Base-by-base conservation (phyloP, 2,797 vertebrate genomes). In the Pangasius krempfi region DNA sequence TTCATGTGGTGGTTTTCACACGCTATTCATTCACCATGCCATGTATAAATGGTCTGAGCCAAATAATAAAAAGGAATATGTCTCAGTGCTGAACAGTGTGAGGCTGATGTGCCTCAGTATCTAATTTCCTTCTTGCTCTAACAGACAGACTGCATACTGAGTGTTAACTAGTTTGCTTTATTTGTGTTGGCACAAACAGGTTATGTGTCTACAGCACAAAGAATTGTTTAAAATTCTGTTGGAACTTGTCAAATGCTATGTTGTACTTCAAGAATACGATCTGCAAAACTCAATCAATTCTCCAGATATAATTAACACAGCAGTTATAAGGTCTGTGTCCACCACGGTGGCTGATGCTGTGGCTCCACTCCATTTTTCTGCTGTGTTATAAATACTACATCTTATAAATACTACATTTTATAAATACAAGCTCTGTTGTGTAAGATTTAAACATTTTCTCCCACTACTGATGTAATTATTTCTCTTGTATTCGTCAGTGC, bases 151-250 rank as follows among this genome's bases (percentile, higher is more conserved):
- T 64, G 58, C 58, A 47, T 47, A 47, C 27, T 50, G 27, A 47
- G 37, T 62, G 40, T 33, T 64, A 47, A 84, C 40, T 40, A 5
- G 40, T 66, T 50, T 30, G 60, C 50, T n/a, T 84, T n/a, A 25
- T 84, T 84, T 30, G 62, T 84, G 60, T 66, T 83, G 40, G 40
- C 25, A 84, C 37, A 20, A 47, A n/a, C 40, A 66, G 60, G 40
- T 50, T 66, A 8, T 0, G 22, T 62, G 16, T 16, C 56, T 60
- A 27, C 33, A 13, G 10, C 30, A 54, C 75, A 50, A 76, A 76
- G 27, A 7, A n/a, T 6, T n/a, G 44, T 47, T 30, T 33, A 5
- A 33, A 33, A 54, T 18, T 30, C 14, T 50, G 25, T 25, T 52
- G 14, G 27, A 30, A 54, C 6, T 52, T 16, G 13, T 76, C 47